Percentiles rank a stretch among this genome's conserved stretches.
These are phyloP conservation scores for Caenorhabditis latens DNA, from an alignment of 1,140 invertebrate species.

Conservation along the genomic window DNA sequence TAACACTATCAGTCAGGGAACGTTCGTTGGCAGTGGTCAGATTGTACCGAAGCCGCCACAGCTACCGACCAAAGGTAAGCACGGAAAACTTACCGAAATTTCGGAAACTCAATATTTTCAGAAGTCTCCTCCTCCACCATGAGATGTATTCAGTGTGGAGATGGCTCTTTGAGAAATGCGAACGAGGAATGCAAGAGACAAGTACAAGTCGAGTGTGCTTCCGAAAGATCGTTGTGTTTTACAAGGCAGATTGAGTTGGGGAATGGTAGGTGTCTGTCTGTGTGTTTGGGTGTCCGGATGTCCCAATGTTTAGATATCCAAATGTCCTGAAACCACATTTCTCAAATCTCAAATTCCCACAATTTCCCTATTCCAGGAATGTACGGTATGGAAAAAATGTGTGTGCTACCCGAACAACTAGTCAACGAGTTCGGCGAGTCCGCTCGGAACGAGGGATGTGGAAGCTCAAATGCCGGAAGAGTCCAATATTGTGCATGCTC, in stretches of 20 bases:
- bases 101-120: background rate
- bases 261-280: conserved; percentile 55
- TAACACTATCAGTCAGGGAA: conserved; percentile 7
- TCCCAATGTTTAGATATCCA: too few species aligned
- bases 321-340: too few species aligned
- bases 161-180: conserved; percentile 55
- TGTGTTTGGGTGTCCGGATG: too few species aligned
- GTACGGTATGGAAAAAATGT: conserved; percentile 72
- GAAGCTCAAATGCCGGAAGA: conserved; percentile 57
- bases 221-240: conserved; percentile 69
- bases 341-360: too few species aligned
- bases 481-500: conserved; percentile 69
- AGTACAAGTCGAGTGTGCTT: conserved; percentile 65
- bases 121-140: conserved; percentile 48
- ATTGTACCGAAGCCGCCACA: conserved; percentile 25
- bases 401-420: conserved; percentile 61
- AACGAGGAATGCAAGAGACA: conserved; percentile 52
- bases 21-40: conserved; percentile 10
- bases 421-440: conserved; percentile 57
- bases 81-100: too few species aligned
- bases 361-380: conserved; percentile 57
- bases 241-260: conserved; percentile 69
- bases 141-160: conserved; percentile 62
- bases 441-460: conserved; percentile 62
- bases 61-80: conserved; percentile 11